A percentile compares a stretch with the other conserved stretches of the same genome.
phyloP scores from a whole-genome alignment of 1,140 invertebrate genomes.

The Drosophila parvula region DNA sequence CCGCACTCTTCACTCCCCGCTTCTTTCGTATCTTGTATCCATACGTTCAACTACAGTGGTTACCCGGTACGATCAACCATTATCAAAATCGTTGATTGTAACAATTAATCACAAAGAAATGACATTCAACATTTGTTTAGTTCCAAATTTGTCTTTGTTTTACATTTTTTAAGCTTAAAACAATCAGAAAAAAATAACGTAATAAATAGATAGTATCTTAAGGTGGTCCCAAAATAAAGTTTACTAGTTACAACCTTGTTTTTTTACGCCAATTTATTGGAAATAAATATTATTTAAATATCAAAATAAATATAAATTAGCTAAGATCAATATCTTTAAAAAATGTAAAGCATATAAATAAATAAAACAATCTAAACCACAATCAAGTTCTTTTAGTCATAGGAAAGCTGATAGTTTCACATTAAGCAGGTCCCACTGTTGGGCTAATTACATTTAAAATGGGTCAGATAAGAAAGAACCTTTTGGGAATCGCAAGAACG shows the following conservation, averaged over 20 bases:
- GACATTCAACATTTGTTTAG: background rate
- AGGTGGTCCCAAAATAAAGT: too few species aligned
- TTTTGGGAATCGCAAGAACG: background rate
- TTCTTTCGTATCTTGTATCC: background rate
- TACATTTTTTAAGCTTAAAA: too few species aligned
- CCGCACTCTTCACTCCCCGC: background rate
- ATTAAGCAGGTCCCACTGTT: background rate
- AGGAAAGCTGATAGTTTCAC: background rate
- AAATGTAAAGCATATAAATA: too few species aligned
- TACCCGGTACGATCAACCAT: background rate
- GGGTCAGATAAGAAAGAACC: conserved; percentile 4
- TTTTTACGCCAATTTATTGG: too few species aligned
- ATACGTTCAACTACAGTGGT: conserved; percentile 7
- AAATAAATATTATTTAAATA: too few species aligned
- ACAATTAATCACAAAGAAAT: background rate
- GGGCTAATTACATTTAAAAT: conserved; percentile 3
- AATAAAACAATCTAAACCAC: too few species aligned
- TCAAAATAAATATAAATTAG: too few species aligned
- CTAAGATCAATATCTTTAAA: too few species aligned
- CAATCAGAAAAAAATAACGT: too few species aligned
- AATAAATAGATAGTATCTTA: too few species aligned
- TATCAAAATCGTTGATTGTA: background rate
- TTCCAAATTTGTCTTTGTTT: background rate
- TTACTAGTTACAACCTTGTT: too few species aligned
- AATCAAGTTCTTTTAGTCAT: background rate